Conservation (phyloP, 2,888 invertebrate species). For the Malthinus flaveolus region DNA sequence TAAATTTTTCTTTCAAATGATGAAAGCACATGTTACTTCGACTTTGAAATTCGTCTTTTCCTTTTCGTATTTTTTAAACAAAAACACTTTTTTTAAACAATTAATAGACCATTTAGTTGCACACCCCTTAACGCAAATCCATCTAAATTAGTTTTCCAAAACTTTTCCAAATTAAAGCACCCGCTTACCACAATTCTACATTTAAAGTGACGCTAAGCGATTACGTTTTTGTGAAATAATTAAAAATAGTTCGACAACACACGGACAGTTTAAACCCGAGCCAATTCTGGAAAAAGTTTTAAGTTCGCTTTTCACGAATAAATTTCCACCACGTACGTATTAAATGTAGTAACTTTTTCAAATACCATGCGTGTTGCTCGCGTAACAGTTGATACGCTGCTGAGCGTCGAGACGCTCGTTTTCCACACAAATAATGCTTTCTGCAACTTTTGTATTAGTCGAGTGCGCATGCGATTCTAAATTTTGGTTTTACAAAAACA, state of each 20-base stretch:
- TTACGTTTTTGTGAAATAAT: too few species aligned
- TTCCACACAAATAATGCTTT: conserved; percentile 7
- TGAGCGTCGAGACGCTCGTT: conserved; percentile 23
- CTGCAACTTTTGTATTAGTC: conserved; percentile 15
- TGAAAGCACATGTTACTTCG: background rate
- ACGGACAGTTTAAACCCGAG: too few species aligned
- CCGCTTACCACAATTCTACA: too few species aligned
- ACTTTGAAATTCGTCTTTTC: background rate
- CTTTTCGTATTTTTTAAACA: background rate
- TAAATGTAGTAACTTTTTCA: too few species aligned
- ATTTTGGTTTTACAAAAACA: too few species aligned
- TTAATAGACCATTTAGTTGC: background rate
- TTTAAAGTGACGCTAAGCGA: too few species aligned
- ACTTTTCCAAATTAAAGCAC: too few species aligned
- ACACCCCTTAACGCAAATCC: too few species aligned
- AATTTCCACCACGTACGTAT: too few species aligned
- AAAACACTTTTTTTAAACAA: background rate
- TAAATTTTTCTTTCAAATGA: background rate
- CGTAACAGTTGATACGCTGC: conserved; percentile 10
- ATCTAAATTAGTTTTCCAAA: background rate
- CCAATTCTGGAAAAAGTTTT: too few species aligned
- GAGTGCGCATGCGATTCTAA: conserved; percentile 14
- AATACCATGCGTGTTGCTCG: background rate
- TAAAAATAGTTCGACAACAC: too few species aligned
- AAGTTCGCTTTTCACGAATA: too few species aligned